Conservation (phyloP, 1,140 invertebrate species). For the Diorhabda carinulata region DNA sequence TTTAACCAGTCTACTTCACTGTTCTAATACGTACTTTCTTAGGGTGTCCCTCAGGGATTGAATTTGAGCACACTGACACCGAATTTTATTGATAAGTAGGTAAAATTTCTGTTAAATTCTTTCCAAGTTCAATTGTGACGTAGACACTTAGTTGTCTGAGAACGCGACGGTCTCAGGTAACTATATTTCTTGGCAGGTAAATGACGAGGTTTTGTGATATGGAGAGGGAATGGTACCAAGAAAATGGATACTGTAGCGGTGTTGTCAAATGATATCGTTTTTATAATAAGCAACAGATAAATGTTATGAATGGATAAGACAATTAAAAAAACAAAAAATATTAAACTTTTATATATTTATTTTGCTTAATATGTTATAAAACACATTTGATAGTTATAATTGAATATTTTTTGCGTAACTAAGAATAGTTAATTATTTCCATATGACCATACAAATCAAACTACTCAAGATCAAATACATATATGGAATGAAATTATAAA, state of each 20-base stretch:
- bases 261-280: background rate
- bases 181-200: constrained; percentile 15
- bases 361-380: too few species aligned
- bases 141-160: constrained; percentile 12
- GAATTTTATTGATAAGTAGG: background rate
- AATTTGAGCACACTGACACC: background rate
- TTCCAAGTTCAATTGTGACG: constrained; percentile 10
- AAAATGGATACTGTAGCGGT: background rate
- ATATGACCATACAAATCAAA: too few species aligned
- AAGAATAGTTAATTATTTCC: too few species aligned
- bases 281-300: too few species aligned
- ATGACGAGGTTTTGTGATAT: constrained; percentile 8
- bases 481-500: too few species aligned
- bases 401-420: too few species aligned
- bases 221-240: constrained; percentile 3
- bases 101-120: constrained; percentile 9
- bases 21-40: background rate
- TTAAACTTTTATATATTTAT: too few species aligned
- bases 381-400: too few species aligned
- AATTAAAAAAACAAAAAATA: too few species aligned
- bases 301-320: too few species aligned
- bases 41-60: constrained; percentile 10
- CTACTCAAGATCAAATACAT: too few species aligned
- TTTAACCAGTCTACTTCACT: background rate
- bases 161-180: constrained; percentile 15